Percentiles rank a stretch among this genome's conserved stretches.
Conservation (phyloP, 2,888 invertebrate genomes). For the Zygaena filipendulae region DNA sequence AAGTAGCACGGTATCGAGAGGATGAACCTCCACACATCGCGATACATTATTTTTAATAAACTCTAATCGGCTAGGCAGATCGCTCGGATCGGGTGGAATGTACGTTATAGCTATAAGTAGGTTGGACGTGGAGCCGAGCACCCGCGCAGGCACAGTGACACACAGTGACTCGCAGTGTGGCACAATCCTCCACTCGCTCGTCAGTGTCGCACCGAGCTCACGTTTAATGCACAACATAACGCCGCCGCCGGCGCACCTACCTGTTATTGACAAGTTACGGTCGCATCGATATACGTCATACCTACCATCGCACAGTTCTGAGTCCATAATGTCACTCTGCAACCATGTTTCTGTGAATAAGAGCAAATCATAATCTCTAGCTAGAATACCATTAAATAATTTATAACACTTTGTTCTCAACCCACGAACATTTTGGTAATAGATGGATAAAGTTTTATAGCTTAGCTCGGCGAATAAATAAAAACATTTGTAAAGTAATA, state of each 20-base stretch:
- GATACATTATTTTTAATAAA: no score
- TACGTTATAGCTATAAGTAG: no score
- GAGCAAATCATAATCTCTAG: conserved; percentile 3
- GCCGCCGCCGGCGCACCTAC: conserved; percentile 5
- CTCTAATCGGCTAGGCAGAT: no score
- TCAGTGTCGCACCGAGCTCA: not conserved
- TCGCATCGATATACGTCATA: conserved; percentile 3
- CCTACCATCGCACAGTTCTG: conserved; percentile 3
- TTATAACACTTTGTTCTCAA: conserved; percentile 5
- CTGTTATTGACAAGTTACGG: conserved; percentile 1
- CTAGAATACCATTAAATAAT: conserved; percentile 6
- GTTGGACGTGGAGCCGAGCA: conserved; percentile 1
- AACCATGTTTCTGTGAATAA: conserved; percentile 6
- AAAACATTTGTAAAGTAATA: no score
- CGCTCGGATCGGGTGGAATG: no score
- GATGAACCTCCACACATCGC: no score
- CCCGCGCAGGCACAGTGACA: conserved; percentile 1
- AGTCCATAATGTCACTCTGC: conserved; percentile 4
- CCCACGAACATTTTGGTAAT: conserved; percentile 6
- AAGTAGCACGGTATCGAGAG: no score
- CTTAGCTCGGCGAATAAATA: no score
- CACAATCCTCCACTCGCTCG: not conserved
- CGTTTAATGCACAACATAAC: conserved; percentile 5
- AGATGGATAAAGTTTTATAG: not conserved
- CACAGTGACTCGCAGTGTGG: conserved; percentile 4